Evolutionary conservation across 2,797 vertebrate genomes (phyloP).

Genomic region (Schizothorax lantsangensis): DNA sequence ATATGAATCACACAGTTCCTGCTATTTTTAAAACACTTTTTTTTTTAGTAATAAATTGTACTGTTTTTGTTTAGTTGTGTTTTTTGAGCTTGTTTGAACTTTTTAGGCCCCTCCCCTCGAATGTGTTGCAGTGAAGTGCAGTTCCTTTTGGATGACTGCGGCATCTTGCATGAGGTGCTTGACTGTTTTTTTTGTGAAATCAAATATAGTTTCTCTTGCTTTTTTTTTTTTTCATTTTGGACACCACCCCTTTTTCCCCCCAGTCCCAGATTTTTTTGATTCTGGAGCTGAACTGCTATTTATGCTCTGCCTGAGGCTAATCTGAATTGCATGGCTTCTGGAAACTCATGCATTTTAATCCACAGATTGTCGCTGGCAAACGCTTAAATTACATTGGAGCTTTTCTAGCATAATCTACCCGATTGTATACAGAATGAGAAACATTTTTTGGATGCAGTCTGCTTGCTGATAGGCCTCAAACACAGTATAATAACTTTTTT

Average conservation of each 20-base stretch:
- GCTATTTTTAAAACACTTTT: background rate
- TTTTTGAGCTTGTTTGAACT: background rate
- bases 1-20: background rate
- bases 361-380: background rate
- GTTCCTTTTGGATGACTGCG: slow-evolving; percentile 70
- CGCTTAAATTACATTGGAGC: background rate
- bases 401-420: background rate
- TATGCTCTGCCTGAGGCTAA: slow-evolving; percentile 42
- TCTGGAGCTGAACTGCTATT: slow-evolving; percentile 21
- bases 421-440: background rate
- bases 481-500: too few species aligned
- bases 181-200: slow-evolving; percentile 66
- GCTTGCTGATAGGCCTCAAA: background rate
- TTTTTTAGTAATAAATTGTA: slow-evolving; percentile 28
- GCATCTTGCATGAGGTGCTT: slow-evolving; percentile 80
- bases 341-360: slow-evolving; percentile 36
- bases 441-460: background rate
- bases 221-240: background rate
- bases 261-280: background rate
- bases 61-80: background rate
- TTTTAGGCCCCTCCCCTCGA: slow-evolving; percentile 34
- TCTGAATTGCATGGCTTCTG: slow-evolving; percentile 57
- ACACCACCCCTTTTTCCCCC: background rate
- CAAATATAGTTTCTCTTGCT: slow-evolving; percentile 44
- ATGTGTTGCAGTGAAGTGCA: slow-evolving; percentile 66